Base-by-base conservation (phyloP, 2,113 vertebrate genomes). In the Triplophysa siluroides region DNA sequence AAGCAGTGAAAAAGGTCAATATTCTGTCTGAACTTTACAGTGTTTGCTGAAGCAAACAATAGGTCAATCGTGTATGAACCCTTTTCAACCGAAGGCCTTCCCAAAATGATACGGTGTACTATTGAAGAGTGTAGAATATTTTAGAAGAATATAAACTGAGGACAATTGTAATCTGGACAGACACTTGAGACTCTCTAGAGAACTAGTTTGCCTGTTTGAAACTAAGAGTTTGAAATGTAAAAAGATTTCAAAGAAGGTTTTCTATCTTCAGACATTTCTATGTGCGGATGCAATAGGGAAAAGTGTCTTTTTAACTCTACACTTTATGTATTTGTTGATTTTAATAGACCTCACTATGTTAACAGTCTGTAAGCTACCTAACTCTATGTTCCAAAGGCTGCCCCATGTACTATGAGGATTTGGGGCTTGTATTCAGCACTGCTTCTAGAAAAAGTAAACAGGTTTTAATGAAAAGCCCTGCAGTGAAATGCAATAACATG, bases 11-110 rank as follows among this genome's bases (percentile, higher is more conserved):
- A 38, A 62, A 75, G 38, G 72, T 63, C 58, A 75, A 47, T n/a
- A 63, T n/a, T 75, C 58, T 62, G 24, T 54, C 16, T 54, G 68
- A 71, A 73, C 70, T 73, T 56, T 58, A 73, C 43, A 38, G 33
- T 38, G 5, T 38, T 38, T 45, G 43, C 10, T 45, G 43, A 45
- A 38, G 33, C 33, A 38, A 38, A 38, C 33, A 38, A 45, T 45
- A 12, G 43, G 43, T 75, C 58, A 62, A 21, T 75, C 41, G 14
- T 10, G 71, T 41, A 26, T 41, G 33, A 13, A 58, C 50, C 52
- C 7, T 41, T 24, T 60, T 19, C 52, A 45, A 12, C 43, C 1
- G 10, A 45, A 45, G 11, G 43, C 43, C 43, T 12, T 45, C 11
- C 10, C 2, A 2, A 45, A 45, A 45, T 60, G 14, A 73, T 58